Evolutionary conservation across 2,888 invertebrate species (phyloP).

Genomic region (Hypercompe scribonia): DNA sequence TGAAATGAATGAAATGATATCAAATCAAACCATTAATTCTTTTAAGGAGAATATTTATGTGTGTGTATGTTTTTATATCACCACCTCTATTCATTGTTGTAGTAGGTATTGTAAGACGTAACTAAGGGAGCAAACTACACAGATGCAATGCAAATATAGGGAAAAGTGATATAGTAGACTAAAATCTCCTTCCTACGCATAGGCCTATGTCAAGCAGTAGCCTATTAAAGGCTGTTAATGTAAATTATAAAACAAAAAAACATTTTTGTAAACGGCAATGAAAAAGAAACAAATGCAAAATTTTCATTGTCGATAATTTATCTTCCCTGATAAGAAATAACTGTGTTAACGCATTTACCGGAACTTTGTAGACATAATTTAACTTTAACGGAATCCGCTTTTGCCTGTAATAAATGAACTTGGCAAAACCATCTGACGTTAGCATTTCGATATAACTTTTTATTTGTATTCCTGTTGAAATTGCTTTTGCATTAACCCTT

Average conservation of each 20-base stretch:
- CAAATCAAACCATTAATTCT: not conserved
- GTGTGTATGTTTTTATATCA: no score
- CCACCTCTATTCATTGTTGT: no score
- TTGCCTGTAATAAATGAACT: slow-evolving; percentile 49
- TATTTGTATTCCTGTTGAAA: slow-evolving; percentile 42
- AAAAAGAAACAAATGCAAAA: not conserved
- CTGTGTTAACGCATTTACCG: slow-evolving; percentile 32
- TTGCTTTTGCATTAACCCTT: slow-evolving; percentile 10
- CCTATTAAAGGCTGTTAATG: no score
- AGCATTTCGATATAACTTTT: slow-evolving; percentile 56
- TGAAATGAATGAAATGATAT: not conserved
- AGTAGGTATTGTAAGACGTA: no score
- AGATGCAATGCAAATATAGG: no score
- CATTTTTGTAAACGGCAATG: no score
- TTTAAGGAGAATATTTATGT: not conserved
- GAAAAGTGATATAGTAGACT: no score
- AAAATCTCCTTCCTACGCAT: no score
- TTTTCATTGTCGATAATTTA: slow-evolving; percentile 2
- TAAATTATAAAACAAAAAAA: no score
- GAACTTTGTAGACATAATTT: slow-evolving; percentile 52
- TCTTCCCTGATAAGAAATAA: slow-evolving; percentile 35
- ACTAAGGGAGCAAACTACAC: no score
- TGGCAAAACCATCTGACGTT: slow-evolving; percentile 33
- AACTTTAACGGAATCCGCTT: slow-evolving; percentile 51
- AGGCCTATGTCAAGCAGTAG: no score